A percentile compares a stretch with the other conserved stretches of the same genome.
phyloP scores from a whole-genome alignment of 2,888 invertebrate genomes.

The Meiosimyza platycephala region DNA sequence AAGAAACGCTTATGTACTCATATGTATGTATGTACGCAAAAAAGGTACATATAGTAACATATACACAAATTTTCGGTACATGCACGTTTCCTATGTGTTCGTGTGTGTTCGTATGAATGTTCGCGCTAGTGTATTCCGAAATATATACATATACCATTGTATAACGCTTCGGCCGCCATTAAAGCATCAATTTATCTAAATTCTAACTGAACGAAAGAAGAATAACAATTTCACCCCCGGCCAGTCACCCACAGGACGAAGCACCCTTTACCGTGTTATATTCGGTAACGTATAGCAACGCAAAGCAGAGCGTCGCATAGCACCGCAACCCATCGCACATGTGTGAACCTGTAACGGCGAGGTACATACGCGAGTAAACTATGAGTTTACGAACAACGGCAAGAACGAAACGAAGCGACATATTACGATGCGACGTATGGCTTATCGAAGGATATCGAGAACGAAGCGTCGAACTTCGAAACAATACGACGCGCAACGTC shows the following conservation, averaged over 20 bases:
- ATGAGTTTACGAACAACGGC: neutral
- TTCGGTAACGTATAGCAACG: constrained; percentile 15
- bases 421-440: neutral
- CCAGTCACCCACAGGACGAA: constrained; percentile 15
- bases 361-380: constrained; percentile 18
- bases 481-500: constrained; percentile 25
- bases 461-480: constrained; percentile 25
- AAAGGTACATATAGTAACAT: constrained; percentile 9
- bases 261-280: constrained; percentile 25
- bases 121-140: constrained; percentile 22
- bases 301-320: constrained; percentile 8
- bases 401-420: constrained; percentile 14
- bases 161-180: constrained; percentile 29
- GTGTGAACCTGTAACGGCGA: constrained; percentile 6
- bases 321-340: constrained; percentile 25
- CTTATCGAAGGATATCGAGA: constrained; percentile 34
- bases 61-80: constrained; percentile 10
- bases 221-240: constrained; percentile 15
- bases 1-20: constrained; percentile 15
- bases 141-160: constrained; percentile 7
- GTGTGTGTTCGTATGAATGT: constrained; percentile 7
- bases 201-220: constrained; percentile 27
- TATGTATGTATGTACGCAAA: constrained; percentile 11
- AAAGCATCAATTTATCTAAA: constrained; percentile 37
- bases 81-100: neutral